Evolutionary conservation across 2,113 vertebrate species (phyloP), one percentile per base, ranked within the genome.

Genomic region (Xenotilapia longispinis): DNA sequence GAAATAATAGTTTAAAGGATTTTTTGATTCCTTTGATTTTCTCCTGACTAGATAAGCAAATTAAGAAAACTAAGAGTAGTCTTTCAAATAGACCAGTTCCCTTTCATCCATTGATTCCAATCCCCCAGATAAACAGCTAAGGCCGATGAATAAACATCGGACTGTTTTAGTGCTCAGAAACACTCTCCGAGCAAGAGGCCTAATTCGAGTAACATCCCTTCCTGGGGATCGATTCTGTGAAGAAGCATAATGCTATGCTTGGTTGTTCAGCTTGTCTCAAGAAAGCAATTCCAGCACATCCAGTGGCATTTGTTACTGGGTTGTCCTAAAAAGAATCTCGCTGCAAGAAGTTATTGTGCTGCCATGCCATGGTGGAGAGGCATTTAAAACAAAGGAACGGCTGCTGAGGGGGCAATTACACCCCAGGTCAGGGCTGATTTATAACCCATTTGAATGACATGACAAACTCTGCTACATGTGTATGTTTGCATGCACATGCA

Each of bases 301-400:
- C 17, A 68, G 83, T n/a, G 31, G 89, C 89, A 94, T 96, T 94
- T 95, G 93, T 95, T 93, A 70, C 89, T 79, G 80, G 84, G 80
- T 88, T 87, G 92, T 92, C 93, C 91, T 86, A 89, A 91, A 68
- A 65, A 38, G 93, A 90, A 84, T 53, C 58, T 79, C 53, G 11
- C 89, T 53, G 83, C 84, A 87, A 90, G 83, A 88, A 92, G 85
- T 94, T 95, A 96, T 95, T 94, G 94, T 93, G 92, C 93, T 94
- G 91, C 84, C 88, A 89, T 81, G 90, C 73, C 45, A 84, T 31
- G 40, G 83, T 81, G 88, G 89, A 86, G 82, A 93, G 90, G 91
- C 95, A 94, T 96, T 96, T 95, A 94, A 94, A 95, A 95, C 93
- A 93, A 93, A 81, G 88, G 86, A 95, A 95, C 5, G 85, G 87